Conservation (phyloP, 2,113 vertebrate genomes). For the Rissa tridactyla region DNA sequence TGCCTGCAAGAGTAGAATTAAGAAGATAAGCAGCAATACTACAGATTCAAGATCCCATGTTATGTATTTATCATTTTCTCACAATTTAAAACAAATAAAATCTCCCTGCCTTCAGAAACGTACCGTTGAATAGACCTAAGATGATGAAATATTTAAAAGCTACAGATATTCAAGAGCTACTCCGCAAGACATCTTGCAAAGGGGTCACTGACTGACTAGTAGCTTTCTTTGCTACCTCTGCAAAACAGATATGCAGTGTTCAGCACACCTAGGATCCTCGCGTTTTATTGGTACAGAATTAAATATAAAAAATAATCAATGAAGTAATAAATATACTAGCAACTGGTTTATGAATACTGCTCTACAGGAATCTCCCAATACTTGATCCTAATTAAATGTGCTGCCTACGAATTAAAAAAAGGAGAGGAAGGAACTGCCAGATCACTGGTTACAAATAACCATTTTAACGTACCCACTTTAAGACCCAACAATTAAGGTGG, state of each 20-base stretch:
- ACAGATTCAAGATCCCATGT: neutral
- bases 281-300: neutral
- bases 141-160: neutral
- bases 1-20: neutral
- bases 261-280: neutral
- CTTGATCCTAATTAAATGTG: neutral
- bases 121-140: neutral
- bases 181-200: neutral
- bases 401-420: neutral
- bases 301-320: neutral
- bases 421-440: neutral
- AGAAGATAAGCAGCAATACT: neutral
- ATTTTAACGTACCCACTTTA: neutral
- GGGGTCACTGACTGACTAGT: neutral
- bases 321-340: neutral
- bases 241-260: neutral
- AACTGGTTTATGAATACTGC: neutral
- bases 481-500: neutral
- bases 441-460: neutral
- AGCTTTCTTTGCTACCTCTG: neutral
- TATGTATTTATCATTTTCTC: neutral
- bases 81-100: neutral
- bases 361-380: neutral
- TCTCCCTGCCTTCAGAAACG: neutral
- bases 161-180: neutral